Conservation (phyloP, 2,113 vertebrate genomes). For the Grus americana region DNA sequence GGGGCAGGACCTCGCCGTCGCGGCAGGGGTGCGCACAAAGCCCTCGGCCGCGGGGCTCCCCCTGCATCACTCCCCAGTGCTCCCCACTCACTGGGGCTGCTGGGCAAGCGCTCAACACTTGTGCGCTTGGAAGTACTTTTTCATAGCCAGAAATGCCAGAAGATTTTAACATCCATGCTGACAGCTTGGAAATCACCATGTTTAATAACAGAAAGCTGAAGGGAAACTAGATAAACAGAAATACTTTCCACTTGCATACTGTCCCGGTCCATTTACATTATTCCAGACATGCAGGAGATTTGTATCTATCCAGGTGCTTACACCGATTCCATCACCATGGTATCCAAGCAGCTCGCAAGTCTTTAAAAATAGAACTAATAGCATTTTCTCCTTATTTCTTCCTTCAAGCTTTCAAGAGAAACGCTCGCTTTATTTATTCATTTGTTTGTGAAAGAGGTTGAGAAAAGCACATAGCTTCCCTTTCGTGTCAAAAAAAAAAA, state of each 20-base stretch:
- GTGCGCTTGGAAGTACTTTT: not conserved
- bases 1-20: accelerated
- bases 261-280: not conserved
- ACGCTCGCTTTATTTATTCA: not conserved
- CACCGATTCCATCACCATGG: slow-evolving; percentile 24
- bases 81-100: not conserved
- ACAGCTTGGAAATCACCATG: slow-evolving; percentile 20
- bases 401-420: not conserved
- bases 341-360: not conserved
- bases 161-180: slow-evolving; percentile 19
- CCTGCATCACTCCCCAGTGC: not conserved
- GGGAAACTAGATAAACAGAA: not conserved
- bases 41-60: not conserved
- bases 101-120: not conserved
- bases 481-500: no score
- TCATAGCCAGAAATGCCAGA: not conserved
- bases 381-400: not conserved
- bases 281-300: not conserved
- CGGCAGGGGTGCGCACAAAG: accelerated
- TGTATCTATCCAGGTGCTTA: not conserved
- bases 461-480: not conserved
- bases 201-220: slow-evolving; percentile 23
- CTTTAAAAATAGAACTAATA: slow-evolving; percentile 49
- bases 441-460: not conserved
- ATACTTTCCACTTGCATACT: not conserved